phyloP scores from a whole-genome alignment of 2,797 vertebrate genomes.

The Thamnophis elegans region DNA sequence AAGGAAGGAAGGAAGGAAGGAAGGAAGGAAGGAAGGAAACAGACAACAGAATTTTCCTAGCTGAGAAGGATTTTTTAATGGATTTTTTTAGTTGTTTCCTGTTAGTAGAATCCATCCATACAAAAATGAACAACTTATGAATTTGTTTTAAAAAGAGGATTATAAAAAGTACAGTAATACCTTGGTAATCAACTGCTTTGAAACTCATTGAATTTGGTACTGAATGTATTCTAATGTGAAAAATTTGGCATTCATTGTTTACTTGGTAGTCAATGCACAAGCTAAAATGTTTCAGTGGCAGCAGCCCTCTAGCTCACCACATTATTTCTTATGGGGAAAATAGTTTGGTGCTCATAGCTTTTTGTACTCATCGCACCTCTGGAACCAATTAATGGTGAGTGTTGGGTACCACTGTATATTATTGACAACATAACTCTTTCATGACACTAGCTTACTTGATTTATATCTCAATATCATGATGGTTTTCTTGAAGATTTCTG shows the following conservation, averaged over 20 bases:
- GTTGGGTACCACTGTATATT: not conserved
- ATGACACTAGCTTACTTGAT: not conserved
- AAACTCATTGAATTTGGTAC: not conserved
- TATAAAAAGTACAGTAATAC: not conserved
- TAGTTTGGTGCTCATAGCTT: not conserved
- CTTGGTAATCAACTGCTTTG: not conserved
- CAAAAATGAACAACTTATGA: not conserved
- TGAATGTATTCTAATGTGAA: not conserved
- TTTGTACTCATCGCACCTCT: not conserved
- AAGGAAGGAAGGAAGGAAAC: no score
- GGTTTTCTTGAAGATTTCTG: not conserved
- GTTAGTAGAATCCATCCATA: not conserved
- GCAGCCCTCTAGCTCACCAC: not conserved
- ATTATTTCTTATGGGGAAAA: not conserved
- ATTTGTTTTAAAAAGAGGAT: not conserved
- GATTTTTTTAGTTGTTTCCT: not conserved
- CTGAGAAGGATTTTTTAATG: not conserved
- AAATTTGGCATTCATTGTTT: not conserved
- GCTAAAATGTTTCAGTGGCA: not conserved
- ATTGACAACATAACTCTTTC: constrained; percentile 9
- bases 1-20: no score
- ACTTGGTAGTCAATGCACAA: not conserved
- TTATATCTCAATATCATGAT: constrained; percentile 31
- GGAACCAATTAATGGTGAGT: not conserved
- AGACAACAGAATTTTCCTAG: not conserved